Evolutionary conservation across 2,113 vertebrate genomes (phyloP).

Genomic region (Ochotona curzoniae): DNA sequence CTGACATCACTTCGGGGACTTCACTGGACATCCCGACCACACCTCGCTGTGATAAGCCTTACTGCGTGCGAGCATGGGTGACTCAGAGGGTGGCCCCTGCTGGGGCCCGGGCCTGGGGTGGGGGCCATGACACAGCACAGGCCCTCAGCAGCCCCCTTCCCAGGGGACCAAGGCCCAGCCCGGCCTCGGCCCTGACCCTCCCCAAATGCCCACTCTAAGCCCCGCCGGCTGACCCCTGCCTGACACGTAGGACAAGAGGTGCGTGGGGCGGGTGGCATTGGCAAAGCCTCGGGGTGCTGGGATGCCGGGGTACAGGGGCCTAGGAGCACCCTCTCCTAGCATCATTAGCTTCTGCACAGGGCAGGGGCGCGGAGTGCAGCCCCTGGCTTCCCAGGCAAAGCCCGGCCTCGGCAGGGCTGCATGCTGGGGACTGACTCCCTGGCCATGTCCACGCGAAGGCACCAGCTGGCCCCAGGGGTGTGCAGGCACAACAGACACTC

Average conservation of each 20-base stretch:
- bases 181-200: neutral
- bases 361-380: neutral
- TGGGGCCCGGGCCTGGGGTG: neutral
- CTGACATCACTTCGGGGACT: slow-evolving; percentile 11
- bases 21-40: neutral
- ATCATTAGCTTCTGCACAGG: neutral
- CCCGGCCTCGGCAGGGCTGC: too few species aligned
- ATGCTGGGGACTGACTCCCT: too few species aligned
- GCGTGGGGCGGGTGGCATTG: neutral
- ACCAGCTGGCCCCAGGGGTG: neutral
- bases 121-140: neutral
- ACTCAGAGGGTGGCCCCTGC: slow-evolving; percentile 50
- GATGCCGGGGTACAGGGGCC: too few species aligned
- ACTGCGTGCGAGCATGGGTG: neutral
- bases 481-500: too few species aligned
- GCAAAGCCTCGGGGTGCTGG: too few species aligned
- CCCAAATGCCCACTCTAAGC: neutral
- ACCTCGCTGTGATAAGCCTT: neutral
- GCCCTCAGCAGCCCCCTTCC: neutral
- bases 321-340: too few species aligned
- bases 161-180: neutral
- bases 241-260: neutral
- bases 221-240: neutral
- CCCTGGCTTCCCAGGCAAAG: neutral
- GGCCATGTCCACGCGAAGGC: too few species aligned